Evolutionary conservation across 2,888 invertebrate genomes (phyloP), one percentile per base, ranked within the genome.

Genomic region (Drosophila macrospina): DNA sequence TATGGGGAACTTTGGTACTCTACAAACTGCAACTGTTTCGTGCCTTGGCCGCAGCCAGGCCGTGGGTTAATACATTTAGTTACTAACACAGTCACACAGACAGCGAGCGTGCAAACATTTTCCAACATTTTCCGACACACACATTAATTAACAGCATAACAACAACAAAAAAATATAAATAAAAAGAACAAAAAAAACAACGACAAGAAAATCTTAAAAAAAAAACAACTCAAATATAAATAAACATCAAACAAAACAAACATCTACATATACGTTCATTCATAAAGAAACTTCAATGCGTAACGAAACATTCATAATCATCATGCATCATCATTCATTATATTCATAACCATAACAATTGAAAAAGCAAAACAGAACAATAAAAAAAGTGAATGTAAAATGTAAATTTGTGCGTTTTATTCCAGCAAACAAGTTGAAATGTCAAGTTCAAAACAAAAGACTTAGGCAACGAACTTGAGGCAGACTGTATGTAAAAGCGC

Each of bases 261-360:
- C 57, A 78, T 55, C 62, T 54, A 76, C 61, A 75, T 68, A 70
- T 61, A 77, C 80, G 79, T 79, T 80, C 84, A 86, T 83, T 74
- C 75, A 81, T 80, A 44, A 55, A 55, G 26, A 44, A 73, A 74
- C 73, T 80, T 66, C 71, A 66, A 63, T 69, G 72, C 70, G 69
- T 75, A 76, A 68, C 62, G 69, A 74, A 74, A 71, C 68, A 78
- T 85, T 89, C 88, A 80, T 73, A 84, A 86, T 80, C 74, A 87
- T 86, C 76, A 82, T 80, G 82, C 75, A 82, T 82, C 82, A 84
- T 86, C 84, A 85, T 88, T 82, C 82, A 85, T 88, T 86, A 87
- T 90, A 83, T 88, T 89, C 88, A 89, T 88, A 80, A 88, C 82
- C 86, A 90, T 84, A 86, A 88, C 86, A 76, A 87, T 83, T 82